Conservation (phyloP, 2,113 vertebrate species). For the Sturnira hondurensis region DNA sequence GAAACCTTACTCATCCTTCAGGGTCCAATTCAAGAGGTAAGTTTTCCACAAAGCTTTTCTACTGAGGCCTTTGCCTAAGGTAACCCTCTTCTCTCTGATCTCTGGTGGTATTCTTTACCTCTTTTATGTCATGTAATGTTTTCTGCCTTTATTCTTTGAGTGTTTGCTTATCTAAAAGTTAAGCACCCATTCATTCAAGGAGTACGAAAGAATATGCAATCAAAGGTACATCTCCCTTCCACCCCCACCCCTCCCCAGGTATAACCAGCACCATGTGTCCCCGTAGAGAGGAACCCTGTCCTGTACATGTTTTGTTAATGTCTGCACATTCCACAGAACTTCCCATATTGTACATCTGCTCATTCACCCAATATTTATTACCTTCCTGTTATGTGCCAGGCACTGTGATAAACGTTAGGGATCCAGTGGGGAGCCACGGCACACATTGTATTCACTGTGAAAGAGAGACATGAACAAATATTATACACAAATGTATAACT, state of each 20-base stretch:
- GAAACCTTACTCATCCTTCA: neutral
- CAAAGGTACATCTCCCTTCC: neutral
- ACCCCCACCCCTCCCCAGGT: neutral
- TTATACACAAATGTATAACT: neutral
- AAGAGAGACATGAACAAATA: neutral
- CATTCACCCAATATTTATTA: neutral
- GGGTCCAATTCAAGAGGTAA: neutral
- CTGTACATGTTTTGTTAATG: neutral
- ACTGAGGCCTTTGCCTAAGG: neutral
- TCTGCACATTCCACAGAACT: neutral
- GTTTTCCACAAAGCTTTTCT: neutral
- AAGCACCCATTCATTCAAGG: neutral
- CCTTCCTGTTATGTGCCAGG: neutral
- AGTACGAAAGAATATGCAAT: neutral
- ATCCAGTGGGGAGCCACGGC: neutral
- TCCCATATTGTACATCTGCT: neutral
- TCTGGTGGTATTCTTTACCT: neutral
- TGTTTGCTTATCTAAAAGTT: neutral
- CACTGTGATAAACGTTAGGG: neutral
- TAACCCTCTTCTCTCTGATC: neutral
- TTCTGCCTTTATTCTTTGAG: neutral
- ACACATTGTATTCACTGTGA: neutral
- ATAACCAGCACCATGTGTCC: neutral
- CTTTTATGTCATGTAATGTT: neutral
- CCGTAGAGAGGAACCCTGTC: neutral